Conservation (phyloP, 2,888 invertebrate species). For the Patella ulyssiponensis region DNA sequence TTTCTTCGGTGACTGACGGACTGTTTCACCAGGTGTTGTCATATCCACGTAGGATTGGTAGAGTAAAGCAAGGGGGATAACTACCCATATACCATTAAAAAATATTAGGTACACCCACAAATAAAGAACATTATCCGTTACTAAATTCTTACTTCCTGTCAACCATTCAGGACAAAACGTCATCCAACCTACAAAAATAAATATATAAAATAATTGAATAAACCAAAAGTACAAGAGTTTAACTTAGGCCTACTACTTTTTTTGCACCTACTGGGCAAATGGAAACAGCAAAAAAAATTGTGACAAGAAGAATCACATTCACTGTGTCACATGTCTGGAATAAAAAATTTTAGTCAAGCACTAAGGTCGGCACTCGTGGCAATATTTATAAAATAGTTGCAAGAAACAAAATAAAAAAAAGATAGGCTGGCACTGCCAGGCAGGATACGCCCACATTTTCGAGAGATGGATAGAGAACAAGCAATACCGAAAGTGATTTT, state of each 20-base stretch:
- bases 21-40: not conserved
- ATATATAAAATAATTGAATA: not conserved
- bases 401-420: too few species aligned
- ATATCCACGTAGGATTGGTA: slow-evolving; percentile 62
- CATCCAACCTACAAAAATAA: slow-evolving; percentile 64
- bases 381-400: too few species aligned
- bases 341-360: too few species aligned
- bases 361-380: too few species aligned
- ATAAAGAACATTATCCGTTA: slow-evolving; percentile 59
- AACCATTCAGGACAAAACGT: slow-evolving; percentile 69
- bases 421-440: too few species aligned
- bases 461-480: too few species aligned
- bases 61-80: slow-evolving; percentile 60
- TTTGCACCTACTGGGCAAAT: not conserved
- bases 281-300: not conserved
- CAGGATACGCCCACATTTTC: too few species aligned
- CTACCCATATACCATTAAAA: slow-evolving; percentile 69
- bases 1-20: not conserved
- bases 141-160: slow-evolving; percentile 60
- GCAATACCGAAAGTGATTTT: too few species aligned
- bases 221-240: not conserved
- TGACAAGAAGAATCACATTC: too few species aligned
- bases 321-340: too few species aligned
- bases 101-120: slow-evolving; percentile 69
- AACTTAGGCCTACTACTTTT: too few species aligned